These are phyloP conservation scores for Acropora yongei DNA, from an alignment of 64 coral and sea anemone species.

Conservation along the genomic window DNA sequence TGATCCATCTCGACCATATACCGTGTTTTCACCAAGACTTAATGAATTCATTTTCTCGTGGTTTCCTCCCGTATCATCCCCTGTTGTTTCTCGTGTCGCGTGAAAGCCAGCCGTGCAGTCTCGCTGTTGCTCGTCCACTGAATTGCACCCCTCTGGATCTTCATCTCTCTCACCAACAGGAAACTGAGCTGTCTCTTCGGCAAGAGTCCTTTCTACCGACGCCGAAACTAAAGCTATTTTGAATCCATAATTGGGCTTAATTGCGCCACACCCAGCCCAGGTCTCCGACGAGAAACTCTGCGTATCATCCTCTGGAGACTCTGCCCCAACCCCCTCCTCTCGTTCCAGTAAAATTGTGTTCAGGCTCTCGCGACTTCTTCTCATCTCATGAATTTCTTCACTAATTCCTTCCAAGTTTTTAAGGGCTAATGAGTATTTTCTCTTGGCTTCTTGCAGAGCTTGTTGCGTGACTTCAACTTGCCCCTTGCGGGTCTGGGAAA, in stretches of 20 bases:
- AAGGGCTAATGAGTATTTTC: constrained; percentile 73
- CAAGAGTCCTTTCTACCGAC: not conserved
- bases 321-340: constrained; percentile 88
- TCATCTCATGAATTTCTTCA: constrained; percentile 92
- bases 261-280: not conserved
- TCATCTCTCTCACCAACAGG: constrained; percentile 30
- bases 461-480: constrained; percentile 69
- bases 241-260: constrained; percentile 1
- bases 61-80: not conserved
- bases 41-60: no score
- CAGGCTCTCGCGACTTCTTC: constrained; percentile 74
- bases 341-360: constrained; percentile 62
- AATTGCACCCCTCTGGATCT: constrained; percentile 20
- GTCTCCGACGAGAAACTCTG: not conserved
- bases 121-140: not conserved
- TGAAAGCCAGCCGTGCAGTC: not conserved
- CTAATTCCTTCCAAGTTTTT: constrained; percentile 93
- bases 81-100: not conserved
- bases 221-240: constrained; percentile 26
- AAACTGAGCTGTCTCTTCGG: not conserved
- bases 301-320: constrained; percentile 38
- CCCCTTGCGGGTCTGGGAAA: constrained; percentile 73
- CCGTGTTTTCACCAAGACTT: not conserved
- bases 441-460: constrained; percentile 61
- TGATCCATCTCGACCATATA: not conserved